phyloP scores from a whole-genome alignment of 2,888 invertebrate genomes.

The Ceraclea dissimilis region DNA sequence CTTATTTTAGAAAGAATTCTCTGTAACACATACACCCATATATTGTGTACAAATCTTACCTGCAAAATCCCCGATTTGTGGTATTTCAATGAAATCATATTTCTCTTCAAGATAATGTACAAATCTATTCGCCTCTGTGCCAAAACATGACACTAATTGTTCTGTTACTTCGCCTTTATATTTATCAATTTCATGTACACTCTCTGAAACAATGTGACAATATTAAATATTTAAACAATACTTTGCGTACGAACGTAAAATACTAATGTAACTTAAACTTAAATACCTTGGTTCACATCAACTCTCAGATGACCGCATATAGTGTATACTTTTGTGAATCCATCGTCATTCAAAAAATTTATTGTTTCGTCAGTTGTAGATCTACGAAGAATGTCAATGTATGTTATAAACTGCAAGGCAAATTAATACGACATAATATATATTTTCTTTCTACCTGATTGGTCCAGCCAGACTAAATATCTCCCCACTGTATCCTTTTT shows the following conservation, averaged over 20 bases:
- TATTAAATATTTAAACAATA: not conserved
- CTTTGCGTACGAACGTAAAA: no score
- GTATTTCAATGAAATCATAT: constrained; percentile 37
- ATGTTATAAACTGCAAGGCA: not conserved
- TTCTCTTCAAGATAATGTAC: constrained; percentile 35
- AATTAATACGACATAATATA: no score
- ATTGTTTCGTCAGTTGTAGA: not conserved
- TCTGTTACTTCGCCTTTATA: constrained; percentile 31
- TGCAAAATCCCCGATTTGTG: constrained; percentile 41
- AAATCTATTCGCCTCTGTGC: constrained; percentile 35
- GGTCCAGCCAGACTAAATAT: constrained; percentile 42
- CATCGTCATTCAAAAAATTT: not conserved
- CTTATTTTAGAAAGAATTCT: not conserved
- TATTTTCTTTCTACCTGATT: constrained; percentile 28
- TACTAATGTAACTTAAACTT: no score
- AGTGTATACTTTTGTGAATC: not conserved
- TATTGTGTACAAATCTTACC: constrained; percentile 18
- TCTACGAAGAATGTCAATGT: not conserved
- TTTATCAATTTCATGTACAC: not conserved
- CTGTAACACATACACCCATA: not conserved
- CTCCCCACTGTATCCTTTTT: constrained; percentile 40
- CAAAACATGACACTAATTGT: constrained; percentile 39
- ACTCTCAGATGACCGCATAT: not conserved
- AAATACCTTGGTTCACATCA: not conserved
- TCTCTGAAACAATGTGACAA: not conserved